Evolutionary conservation across 2,888 invertebrate species (phyloP).

Genomic region (Cotesia congregata): DNA sequence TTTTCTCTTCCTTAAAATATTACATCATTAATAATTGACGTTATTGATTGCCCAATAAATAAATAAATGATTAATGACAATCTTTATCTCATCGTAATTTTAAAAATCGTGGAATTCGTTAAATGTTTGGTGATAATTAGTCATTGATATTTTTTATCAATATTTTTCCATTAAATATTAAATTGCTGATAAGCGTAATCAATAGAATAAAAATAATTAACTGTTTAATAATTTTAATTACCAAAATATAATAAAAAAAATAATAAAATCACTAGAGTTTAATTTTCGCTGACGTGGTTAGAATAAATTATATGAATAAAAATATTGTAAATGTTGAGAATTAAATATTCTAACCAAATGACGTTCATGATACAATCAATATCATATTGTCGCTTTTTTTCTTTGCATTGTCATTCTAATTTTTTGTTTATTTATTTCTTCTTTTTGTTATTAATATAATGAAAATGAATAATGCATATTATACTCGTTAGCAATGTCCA

Average conservation of each 20-base stretch:
- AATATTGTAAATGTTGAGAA: conserved; percentile 1
- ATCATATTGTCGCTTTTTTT: not conserved
- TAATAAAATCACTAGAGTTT: not conserved
- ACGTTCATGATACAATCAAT: not conserved
- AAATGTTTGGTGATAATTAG: no score
- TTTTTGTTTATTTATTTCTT: not conserved
- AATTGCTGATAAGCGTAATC: no score
- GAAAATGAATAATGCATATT: conserved; percentile 1
- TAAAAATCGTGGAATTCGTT: no score
- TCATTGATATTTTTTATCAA: no score
- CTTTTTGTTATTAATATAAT: not conserved
- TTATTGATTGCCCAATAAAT: no score
- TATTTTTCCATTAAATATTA: no score
- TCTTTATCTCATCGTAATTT: no score
- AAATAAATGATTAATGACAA: no score
- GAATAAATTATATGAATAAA: not conserved
- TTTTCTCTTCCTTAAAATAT: no score
- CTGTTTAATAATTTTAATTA: no score
- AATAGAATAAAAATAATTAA: no score
- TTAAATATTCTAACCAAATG: conserved; percentile 15
- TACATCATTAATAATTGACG: no score
- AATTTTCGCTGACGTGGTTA: not conserved
- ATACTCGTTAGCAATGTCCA: not conserved
- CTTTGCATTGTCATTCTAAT: not conserved
- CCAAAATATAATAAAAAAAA: not conserved